Evolutionary conservation across 37 sponge, comb jelly and placozoan species (phyloP).

Genomic region (Dysidea cf. avara): DNA sequence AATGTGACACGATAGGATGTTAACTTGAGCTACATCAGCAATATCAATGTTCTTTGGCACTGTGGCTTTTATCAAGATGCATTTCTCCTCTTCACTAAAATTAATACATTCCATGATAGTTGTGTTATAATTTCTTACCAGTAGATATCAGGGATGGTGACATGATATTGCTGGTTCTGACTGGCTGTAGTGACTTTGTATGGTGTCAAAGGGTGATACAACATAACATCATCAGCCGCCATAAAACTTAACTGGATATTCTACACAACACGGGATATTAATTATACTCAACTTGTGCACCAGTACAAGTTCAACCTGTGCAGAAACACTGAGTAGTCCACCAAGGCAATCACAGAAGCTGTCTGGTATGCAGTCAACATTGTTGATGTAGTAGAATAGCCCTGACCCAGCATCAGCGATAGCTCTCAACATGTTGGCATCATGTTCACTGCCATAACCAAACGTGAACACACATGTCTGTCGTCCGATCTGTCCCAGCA

Average conservation of each 20-base stretch:
- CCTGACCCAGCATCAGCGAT: slow-evolving; percentile 88
- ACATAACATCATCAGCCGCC: slow-evolving; percentile 20
- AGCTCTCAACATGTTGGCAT: slow-evolving; percentile 64
- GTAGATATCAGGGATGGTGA: slow-evolving; percentile 88
- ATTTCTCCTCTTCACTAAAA: slow-evolving; percentile 81
- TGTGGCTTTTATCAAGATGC: slow-evolving; percentile 56
- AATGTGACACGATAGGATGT: slow-evolving; percentile 47
- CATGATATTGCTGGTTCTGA: slow-evolving; percentile 33
- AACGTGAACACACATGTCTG: slow-evolving; percentile 90
- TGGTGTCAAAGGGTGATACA: slow-evolving; percentile 57
- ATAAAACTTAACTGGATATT: slow-evolving; percentile 65
- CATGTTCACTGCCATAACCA: slow-evolving; percentile 89
- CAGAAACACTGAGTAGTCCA: slow-evolving; percentile 91
- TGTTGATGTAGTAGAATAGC: slow-evolving; percentile 88
- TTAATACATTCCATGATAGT: background rate
- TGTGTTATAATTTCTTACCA: slow-evolving; percentile 24
- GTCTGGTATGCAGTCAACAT: slow-evolving; percentile 89
- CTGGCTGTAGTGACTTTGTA: slow-evolving; percentile 49
- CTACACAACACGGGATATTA: slow-evolving; percentile 7
- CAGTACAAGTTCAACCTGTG: slow-evolving; percentile 63
- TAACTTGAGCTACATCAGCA: slow-evolving; percentile 16
- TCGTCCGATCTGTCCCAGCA: slow-evolving; percentile 79
- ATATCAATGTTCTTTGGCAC: slow-evolving; percentile 19
- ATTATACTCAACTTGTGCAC: background rate
- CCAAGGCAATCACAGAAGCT: slow-evolving; percentile 97